phyloP scores from a whole-genome alignment of 1,140 invertebrate genomes.

The Holotrichia oblita region DNA sequence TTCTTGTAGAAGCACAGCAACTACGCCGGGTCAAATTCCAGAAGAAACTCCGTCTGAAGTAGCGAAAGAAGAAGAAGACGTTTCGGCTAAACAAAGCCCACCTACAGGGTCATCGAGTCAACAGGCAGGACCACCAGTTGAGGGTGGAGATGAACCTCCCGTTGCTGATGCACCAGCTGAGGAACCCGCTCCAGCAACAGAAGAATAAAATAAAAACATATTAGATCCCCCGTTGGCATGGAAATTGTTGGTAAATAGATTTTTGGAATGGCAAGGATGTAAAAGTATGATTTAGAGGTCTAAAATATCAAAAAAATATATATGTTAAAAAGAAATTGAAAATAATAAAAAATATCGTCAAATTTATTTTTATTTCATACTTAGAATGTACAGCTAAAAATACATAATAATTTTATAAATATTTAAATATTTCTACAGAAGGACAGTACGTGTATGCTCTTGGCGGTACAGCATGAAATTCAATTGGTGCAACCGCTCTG shows the following conservation, averaged over 20 bases:
- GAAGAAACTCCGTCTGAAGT: conserved; percentile 28
- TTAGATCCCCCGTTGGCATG: too few species aligned
- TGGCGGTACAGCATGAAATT: neutral
- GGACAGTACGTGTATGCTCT: neutral
- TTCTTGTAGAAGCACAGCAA: neutral
- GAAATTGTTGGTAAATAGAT: neutral
- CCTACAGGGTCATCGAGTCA: neutral
- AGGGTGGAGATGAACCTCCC: neutral
- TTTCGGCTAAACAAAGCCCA: neutral
- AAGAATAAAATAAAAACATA: neutral
- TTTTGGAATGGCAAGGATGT: neutral
- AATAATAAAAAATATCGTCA: neutral
- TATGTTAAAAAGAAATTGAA: neutral
- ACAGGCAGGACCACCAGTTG: neutral
- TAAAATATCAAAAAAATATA: too few species aligned
- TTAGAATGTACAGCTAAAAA: too few species aligned
- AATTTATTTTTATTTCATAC: neutral
- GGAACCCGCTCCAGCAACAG: conserved; percentile 6
- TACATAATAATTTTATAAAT: too few species aligned
- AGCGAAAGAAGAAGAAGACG: neutral
- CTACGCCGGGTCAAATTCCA: neutral
- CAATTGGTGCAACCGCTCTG: conserved; percentile 53
- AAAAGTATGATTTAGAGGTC: too few species aligned
- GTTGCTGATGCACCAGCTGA: neutral
- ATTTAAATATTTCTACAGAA: neutral